These are phyloP conservation scores for Sciurus carolinensis DNA, from an alignment of 2,797 vertebrate genomes.

Conservation along the genomic window DNA sequence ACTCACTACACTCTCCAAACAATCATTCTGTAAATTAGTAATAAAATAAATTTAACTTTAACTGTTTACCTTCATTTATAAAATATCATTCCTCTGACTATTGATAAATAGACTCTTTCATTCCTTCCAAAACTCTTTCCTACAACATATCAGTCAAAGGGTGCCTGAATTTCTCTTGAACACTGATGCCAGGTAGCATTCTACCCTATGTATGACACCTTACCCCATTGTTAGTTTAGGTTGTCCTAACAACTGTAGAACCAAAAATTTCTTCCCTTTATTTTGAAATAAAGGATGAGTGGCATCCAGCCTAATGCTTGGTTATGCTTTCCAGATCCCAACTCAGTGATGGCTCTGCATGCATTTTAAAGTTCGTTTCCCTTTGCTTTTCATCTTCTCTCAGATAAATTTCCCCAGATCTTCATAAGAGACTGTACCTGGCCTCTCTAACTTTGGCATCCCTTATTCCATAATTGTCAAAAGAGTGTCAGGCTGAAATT, in stretches of 20 bases:
- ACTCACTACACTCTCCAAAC: background rate
- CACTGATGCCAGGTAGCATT: background rate
- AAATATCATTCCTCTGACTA: background rate
- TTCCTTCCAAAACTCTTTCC: background rate
- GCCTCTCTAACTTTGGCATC: background rate
- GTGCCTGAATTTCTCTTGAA: background rate
- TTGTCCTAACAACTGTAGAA: background rate
- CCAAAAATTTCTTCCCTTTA: background rate
- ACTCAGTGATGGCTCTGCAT: background rate
- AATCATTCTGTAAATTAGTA: background rate
- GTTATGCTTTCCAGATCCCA: background rate
- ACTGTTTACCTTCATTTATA: background rate
- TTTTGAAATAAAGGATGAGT: background rate
- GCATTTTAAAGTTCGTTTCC: background rate
- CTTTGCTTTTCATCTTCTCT: background rate
- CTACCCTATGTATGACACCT: background rate
- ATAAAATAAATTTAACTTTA: background rate
- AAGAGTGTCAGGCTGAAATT: background rate
- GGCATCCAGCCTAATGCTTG: background rate
- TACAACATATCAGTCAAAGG: background rate
- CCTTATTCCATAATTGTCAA: constrained; percentile 7
- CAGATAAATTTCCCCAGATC: background rate
- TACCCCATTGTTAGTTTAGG: background rate
- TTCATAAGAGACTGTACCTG: background rate
- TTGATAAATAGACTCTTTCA: background rate